Percentiles rank a stretch among this genome's conserved stretches.
Evolutionary conservation across 2,113 vertebrate species (phyloP).

Genomic region (Probosciger aterrimus): DNA sequence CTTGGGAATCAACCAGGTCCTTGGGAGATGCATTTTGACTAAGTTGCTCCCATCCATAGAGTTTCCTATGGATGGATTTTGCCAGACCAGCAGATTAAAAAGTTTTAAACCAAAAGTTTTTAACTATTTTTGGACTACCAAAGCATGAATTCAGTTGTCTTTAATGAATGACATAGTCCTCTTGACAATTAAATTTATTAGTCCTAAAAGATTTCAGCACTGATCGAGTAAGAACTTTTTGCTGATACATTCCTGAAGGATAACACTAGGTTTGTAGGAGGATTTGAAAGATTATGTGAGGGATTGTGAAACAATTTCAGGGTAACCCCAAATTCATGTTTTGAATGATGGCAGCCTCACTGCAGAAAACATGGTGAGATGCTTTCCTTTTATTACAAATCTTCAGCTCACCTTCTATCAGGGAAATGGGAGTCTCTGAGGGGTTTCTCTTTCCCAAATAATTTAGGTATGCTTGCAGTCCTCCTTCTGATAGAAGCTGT

Average conservation of each 20-base stretch:
- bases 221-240: background rate
- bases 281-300: background rate
- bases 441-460: background rate
- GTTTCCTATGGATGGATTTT: background rate
- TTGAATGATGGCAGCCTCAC: background rate
- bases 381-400: background rate
- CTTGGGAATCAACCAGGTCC: background rate
- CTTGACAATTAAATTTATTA: background rate
- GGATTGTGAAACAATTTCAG: conserved; percentile 12
- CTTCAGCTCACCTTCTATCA: background rate
- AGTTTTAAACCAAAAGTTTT: background rate
- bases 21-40: background rate
- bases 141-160: background rate
- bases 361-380: background rate
- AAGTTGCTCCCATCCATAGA: background rate
- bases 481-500: background rate
- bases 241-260: background rate
- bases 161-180: background rate
- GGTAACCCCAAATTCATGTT: background rate
- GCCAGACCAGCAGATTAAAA: background rate
- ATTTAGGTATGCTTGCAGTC: background rate
- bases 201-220: background rate
- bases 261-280: background rate
- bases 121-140: background rate
- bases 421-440: background rate